A percentile compares a stretch with the other conserved stretches of the same genome.
phyloP scores from a whole-genome alignment of 2,113 vertebrate genomes.

The Columbina picui region DNA sequence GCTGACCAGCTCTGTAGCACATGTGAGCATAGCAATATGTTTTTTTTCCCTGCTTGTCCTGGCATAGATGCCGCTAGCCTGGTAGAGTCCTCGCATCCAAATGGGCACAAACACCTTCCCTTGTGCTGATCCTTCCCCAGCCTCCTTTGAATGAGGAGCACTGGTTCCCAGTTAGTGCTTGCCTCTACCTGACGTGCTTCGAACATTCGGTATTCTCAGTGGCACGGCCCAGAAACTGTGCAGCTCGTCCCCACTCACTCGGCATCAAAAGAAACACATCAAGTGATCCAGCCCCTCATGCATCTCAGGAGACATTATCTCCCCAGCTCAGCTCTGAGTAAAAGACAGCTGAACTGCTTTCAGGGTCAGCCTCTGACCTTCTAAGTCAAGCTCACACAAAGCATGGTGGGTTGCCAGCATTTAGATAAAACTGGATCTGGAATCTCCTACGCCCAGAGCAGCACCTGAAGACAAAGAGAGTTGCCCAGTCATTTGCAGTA shows the following conservation, averaged over 20 bases:
- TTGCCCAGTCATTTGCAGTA: background rate
- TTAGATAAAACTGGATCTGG: background rate
- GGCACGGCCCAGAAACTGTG: background rate
- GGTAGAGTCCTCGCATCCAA: background rate
- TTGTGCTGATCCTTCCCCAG: accelerated
- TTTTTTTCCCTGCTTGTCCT: background rate
- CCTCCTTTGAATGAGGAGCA: background rate
- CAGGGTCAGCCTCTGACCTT: background rate
- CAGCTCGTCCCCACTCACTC: background rate
- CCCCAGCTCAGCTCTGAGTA: background rate
- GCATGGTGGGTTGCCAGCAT: accelerated
- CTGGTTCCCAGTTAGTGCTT: background rate
- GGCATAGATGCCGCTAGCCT: accelerated
- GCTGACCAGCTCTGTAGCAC: background rate
- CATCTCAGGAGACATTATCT: accelerated
- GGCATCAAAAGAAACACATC: background rate
- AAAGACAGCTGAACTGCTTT: background rate
- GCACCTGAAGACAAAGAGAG: background rate
- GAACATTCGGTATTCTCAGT: background rate
- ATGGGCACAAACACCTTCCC: accelerated
- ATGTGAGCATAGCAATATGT: accelerated
- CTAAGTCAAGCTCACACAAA: background rate
- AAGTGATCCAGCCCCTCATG: background rate
- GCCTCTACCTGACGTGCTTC: background rate
- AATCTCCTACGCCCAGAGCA: background rate